A percentile compares a stretch with the other conserved stretches of the same genome.
These are phyloP conservation scores for Galbula dea DNA, from an alignment of 2,113 vertebrate genomes.

Conservation along the genomic window DNA sequence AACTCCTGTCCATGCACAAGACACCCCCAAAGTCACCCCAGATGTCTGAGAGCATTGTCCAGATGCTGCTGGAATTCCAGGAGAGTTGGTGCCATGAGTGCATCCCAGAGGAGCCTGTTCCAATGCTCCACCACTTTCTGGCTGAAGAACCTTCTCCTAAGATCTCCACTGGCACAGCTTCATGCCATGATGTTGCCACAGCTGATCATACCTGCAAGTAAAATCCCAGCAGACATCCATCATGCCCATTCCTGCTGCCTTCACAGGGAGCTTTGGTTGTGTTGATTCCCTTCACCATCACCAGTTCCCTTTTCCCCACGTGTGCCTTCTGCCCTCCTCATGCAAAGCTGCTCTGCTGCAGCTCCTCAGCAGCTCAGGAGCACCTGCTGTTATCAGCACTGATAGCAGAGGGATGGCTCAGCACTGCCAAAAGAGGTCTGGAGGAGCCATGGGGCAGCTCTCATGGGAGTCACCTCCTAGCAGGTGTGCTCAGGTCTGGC, in stretches of 20 bases:
- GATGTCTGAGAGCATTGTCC: too few relatives aligned
- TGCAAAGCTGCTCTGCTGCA: not conserved
- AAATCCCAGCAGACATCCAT: not conserved
- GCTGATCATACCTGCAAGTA: not conserved
- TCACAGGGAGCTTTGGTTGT: not conserved
- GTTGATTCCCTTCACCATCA: not conserved
- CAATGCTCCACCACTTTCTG: too few relatives aligned
- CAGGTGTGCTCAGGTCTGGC: not conserved
- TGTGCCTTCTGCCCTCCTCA: not conserved
- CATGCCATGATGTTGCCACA: not conserved
- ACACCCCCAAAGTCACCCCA: too few relatives aligned
- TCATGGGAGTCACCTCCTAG: not conserved
- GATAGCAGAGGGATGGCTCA: not conserved
- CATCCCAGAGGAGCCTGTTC: too few relatives aligned
- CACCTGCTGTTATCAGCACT: not conserved
- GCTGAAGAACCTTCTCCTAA: too few relatives aligned
- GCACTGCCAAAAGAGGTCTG: accelerated
- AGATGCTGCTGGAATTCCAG: too few relatives aligned
- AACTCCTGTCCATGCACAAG: too few relatives aligned
- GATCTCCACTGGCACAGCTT: too few relatives aligned
- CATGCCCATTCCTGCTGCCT: accelerated
- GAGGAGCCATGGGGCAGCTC: not conserved
- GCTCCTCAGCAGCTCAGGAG: accelerated
- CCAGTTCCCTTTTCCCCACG: not conserved
- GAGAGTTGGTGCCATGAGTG: too few relatives aligned